A percentile compares a stretch with the other conserved stretches of the same genome.
Conservation (phyloP, 2,888 invertebrate species). For the Ceramica pisi region DNA sequence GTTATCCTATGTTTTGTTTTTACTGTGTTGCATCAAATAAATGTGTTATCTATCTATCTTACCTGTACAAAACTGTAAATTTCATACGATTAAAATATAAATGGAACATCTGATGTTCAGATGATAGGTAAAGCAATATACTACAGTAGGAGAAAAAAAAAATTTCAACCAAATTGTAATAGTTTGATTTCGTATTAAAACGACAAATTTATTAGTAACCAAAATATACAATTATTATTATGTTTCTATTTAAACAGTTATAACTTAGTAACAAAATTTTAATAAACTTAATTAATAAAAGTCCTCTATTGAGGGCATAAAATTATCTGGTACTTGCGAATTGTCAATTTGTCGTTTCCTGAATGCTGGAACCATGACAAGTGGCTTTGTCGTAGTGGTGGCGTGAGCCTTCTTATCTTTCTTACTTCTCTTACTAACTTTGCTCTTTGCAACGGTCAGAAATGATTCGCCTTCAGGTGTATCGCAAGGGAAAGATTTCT, state of each 20-base stretch:
- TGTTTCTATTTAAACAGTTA: conserved; percentile 14
- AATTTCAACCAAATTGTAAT: no score
- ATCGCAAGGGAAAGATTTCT: conserved; percentile 77
- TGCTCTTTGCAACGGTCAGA: conserved; percentile 70
- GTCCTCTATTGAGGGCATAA: conserved; percentile 81
- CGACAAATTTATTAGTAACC: conserved; percentile 3
- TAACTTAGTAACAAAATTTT: background rate
- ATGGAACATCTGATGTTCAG: no score
- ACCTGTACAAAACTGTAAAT: no score
- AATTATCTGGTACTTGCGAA: conserved; percentile 76
- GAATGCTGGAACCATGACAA: conserved; percentile 61
- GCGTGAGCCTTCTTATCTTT: conserved; percentile 61
- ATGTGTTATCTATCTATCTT: no score
- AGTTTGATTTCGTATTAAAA: background rate
- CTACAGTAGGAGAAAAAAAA: no score
- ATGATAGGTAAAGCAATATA: no score
- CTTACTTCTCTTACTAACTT: conserved; percentile 71
- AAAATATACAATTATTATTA: conserved; percentile 13
- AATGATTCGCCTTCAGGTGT: conserved; percentile 74
- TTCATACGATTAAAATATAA: background rate
- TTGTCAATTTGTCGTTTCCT: conserved; percentile 77
- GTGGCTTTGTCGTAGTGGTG: conserved; percentile 48
- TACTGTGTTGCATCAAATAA: no score
- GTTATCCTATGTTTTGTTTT: no score
- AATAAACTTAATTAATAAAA: conserved; percentile 55